phyloP scores from a whole-genome alignment of 2,888 invertebrate species.

The Drosophila leonis region DNA sequence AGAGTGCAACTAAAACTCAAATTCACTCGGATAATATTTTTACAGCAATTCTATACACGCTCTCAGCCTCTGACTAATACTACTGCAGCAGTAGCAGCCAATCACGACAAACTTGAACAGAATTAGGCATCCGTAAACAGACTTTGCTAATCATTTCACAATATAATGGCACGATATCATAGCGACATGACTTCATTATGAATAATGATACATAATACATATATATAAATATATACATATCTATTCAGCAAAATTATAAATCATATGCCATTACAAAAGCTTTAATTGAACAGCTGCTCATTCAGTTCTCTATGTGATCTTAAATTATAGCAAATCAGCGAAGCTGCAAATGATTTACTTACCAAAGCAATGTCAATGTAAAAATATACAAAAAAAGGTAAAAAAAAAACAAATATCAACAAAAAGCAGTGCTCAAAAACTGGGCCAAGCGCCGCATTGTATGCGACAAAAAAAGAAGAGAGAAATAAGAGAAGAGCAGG shows the following conservation, averaged over 20 bases:
- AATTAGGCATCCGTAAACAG: background rate
- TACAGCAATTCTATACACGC: background rate
- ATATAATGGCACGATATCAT: background rate
- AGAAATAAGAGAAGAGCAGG: background rate
- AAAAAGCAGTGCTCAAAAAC: slow-evolving; percentile 19
- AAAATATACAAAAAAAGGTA: background rate
- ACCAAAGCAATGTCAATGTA: slow-evolving; percentile 34
- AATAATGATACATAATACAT: no score
- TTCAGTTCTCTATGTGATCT: background rate
- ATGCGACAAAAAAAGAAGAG: slow-evolving; percentile 12
- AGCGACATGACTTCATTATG: no score
- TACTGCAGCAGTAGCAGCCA: background rate
- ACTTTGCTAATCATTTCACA: background rate
- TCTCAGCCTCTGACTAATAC: background rate
- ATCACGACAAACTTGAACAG: background rate
- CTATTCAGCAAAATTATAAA: background rate
- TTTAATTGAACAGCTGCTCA: slow-evolving; percentile 7
- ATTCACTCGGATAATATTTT: background rate
- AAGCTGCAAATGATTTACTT: slow-evolving; percentile 47
- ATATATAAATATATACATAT: background rate
- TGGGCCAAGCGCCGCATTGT: slow-evolving; percentile 41
- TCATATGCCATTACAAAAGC: background rate
- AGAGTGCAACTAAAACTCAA: no score
- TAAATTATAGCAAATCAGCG: slow-evolving; percentile 54
- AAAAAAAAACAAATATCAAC: background rate